Conservation (phyloP, 2,888 invertebrate genomes). For the Andrena flavipes region DNA sequence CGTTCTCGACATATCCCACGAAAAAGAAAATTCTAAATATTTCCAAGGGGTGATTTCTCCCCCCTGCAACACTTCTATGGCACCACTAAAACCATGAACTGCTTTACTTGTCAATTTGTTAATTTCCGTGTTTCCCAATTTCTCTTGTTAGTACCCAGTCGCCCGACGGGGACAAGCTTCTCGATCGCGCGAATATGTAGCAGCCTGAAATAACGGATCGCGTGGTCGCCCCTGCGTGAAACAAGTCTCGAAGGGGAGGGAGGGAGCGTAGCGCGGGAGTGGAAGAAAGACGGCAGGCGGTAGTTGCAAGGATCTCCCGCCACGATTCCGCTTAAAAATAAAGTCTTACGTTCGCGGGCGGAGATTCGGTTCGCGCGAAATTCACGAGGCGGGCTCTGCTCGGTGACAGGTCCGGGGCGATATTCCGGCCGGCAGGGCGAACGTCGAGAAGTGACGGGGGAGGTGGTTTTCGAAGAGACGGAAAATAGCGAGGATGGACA, state of each 20-base stretch:
- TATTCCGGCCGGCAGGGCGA: constrained; percentile 7
- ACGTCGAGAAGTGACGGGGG: constrained; percentile 12
- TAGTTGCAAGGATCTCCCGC: constrained; percentile 62
- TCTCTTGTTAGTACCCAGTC: too few relatives aligned
- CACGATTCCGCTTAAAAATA: constrained; percentile 71
- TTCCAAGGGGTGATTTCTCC: too few relatives aligned
- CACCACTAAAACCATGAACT: too few relatives aligned
- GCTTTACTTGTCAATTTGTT: too few relatives aligned
- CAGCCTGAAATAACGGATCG: constrained; percentile 57
- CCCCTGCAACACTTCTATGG: too few relatives aligned
- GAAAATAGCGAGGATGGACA: background rate
- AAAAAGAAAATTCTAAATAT: too few relatives aligned
- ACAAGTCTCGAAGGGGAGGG: background rate
- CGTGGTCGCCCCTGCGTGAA: constrained; percentile 28
- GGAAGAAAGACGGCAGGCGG: constrained; percentile 26
- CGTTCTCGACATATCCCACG: too few relatives aligned
- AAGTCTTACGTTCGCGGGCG: constrained; percentile 63
- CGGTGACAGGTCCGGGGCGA: constrained; percentile 36
- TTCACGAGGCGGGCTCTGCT: constrained; percentile 60
- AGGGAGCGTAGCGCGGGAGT: constrained; percentile 3
- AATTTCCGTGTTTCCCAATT: too few relatives aligned
- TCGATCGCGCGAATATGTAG: constrained; percentile 26
- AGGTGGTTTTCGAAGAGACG: constrained; percentile 15
- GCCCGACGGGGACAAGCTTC: background rate
- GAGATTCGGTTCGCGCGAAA: constrained; percentile 60